Evolutionary conservation across 2,113 vertebrate genomes (phyloP), one percentile per base, ranked within the genome.

Genomic region (Argyrosomus japonicus): DNA sequence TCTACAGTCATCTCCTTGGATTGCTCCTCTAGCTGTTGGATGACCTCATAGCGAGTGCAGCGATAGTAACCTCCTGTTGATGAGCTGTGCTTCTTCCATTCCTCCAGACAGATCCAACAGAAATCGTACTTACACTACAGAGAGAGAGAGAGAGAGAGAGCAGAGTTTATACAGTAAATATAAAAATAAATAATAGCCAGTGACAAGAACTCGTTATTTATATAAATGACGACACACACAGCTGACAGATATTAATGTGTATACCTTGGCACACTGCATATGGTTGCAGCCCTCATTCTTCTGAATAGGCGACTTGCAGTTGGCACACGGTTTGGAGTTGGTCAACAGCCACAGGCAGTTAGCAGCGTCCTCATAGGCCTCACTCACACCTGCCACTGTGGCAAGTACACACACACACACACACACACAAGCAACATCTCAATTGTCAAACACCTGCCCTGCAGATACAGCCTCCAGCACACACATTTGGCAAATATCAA

Each of bases 251-350:
- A 62, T 74, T 32, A 19, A 48, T 57, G 64, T 57, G 27, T 68
- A 14, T 61, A 99, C 98, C 97, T 99, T 99, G 90, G 97, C 98
- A 96, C 98, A 99, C 83, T 99, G 98, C 98, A 99, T 99, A 89
- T 99, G 98, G 93, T 99, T 99, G 95, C 98, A 99, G 88, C 98
- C 98, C 90, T 99, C 98, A 10, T 99, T 99, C 96, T 99, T 99
- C 95, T 99, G 98, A 94, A 99, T 99, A 13, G 98, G 98, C 81
- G 98, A 99, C 92, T 99, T 99, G 95, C 98, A 99, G 94, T 99
- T 99, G 94, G 98, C 97, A 77, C 98, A 99, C 0, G 98, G 96
- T 91, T 99, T 99, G 87, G 98, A 98, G 95, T 99, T 99, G 32
- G 97, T 98, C 85, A 99, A 93, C 87, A 99, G 94, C 98, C 98